A percentile compares a stretch with the other conserved stretches of the same genome.
Evolutionary conservation across 1,140 invertebrate species (phyloP).

Genomic region (Bombus sylvicola): DNA sequence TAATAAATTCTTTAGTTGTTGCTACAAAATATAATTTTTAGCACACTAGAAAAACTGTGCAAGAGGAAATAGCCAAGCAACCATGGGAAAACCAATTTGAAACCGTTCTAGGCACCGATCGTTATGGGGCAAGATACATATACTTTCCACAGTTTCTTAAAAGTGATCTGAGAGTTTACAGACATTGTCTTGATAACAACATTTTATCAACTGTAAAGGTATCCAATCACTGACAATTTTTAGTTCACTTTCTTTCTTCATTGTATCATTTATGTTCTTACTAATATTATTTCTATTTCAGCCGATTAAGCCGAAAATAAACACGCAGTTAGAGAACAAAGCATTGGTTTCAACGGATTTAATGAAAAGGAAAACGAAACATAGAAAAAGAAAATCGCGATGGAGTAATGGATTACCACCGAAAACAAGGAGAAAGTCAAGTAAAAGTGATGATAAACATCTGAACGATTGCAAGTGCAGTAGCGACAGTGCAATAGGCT

Average conservation of each 20-base stretch:
- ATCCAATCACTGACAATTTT: not conserved
- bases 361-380: not conserved
- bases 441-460: conserved; percentile 38
- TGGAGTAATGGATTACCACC: conserved; percentile 73
- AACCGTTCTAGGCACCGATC: conserved; percentile 83
- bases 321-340: conserved; percentile 11
- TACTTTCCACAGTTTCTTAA: conserved; percentile 86
- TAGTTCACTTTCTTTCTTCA: not conserved
- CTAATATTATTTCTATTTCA: conserved; percentile 32
- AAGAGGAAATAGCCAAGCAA: conserved; percentile 77
- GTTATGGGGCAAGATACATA: conserved; percentile 84
- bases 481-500: conserved; percentile 49
- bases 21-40: conserved; percentile 45
- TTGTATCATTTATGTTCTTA: not conserved
- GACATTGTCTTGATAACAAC: conserved; percentile 79
- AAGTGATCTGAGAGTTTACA: conserved; percentile 84
- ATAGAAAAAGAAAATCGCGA: conserved; percentile 62
- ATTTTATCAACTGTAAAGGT: conserved; percentile 75
- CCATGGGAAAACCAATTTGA: conserved; percentile 73
- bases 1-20: not conserved
- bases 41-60: conserved; percentile 78
- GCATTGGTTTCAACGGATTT: not conserved
- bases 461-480: conserved; percentile 34
- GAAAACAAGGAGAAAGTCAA: conserved; percentile 46
- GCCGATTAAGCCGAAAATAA: conserved; percentile 51